Evolutionary conservation across 2,888 invertebrate species (phyloP).

Genomic region (Acanthosepion lycidas): DNA sequence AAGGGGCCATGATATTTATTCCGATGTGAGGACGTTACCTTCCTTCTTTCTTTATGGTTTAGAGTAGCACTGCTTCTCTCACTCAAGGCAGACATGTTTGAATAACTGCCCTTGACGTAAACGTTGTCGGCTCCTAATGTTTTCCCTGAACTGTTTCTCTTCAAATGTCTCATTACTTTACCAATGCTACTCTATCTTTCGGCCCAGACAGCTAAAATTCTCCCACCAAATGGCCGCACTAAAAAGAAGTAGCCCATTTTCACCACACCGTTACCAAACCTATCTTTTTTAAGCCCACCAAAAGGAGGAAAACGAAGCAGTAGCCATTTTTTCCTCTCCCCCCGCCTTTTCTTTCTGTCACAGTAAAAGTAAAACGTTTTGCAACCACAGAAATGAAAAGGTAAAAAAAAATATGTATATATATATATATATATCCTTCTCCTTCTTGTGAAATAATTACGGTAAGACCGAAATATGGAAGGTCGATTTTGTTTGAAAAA

Average conservation of each 20-base stretch:
- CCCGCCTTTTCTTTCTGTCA: background rate
- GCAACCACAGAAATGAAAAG: background rate
- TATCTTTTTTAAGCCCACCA: background rate
- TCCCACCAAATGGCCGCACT: background rate
- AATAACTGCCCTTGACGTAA: background rate
- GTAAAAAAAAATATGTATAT: background rate
- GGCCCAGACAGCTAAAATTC: background rate
- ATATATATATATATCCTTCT: background rate
- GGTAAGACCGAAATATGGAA: background rate
- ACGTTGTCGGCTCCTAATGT: background rate
- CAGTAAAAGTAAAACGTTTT: background rate
- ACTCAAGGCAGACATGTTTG: constrained; percentile 14
- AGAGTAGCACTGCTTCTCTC: constrained; percentile 33
- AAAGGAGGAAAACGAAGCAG: background rate
- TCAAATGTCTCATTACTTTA: background rate
- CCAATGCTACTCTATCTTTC: background rate
- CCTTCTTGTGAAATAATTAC: background rate
- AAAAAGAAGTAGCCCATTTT: background rate
- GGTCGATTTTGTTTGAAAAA: background rate
- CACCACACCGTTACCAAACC: background rate
- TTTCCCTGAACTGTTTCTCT: background rate
- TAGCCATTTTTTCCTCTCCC: background rate
- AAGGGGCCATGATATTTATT: constrained; percentile 33
- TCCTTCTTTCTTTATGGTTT: background rate
- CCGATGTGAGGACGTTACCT: background rate